Percentiles rank a stretch among this genome's conserved stretches.
phyloP scores from a whole-genome alignment of 2,888 invertebrate species.

The Spialia ferax region DNA sequence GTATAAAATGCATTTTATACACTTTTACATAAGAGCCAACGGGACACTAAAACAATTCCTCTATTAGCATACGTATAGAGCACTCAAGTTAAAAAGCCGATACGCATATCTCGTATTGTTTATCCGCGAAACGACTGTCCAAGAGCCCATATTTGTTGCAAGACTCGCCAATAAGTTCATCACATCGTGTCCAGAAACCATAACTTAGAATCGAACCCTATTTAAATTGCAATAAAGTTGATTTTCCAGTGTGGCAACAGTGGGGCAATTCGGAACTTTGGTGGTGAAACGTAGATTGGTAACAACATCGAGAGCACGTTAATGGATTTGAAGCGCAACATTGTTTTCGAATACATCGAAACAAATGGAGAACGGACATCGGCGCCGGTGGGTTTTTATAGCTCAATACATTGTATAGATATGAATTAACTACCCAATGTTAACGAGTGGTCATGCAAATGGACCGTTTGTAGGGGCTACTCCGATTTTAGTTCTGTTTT shows the following conservation, averaged over 20 bases:
- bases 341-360: slow-evolving; percentile 72
- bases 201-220: neutral
- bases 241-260: neutral
- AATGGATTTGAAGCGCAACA: slow-evolving; percentile 79
- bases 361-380: slow-evolving; percentile 64
- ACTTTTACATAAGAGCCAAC: neutral
- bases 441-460: slow-evolving; percentile 24
- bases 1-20: neutral
- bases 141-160: slow-evolving; percentile 64
- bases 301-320: slow-evolving; percentile 57
- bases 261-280: slow-evolving; percentile 6
- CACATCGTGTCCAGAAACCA: neutral
- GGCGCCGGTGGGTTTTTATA: slow-evolving; percentile 61
- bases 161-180: slow-evolving; percentile 34
- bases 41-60: slow-evolving; percentile 14
- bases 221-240: neutral
- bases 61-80: slow-evolving; percentile 37
- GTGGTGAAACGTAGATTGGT: slow-evolving; percentile 55
- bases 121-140: slow-evolving; percentile 57
- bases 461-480: slow-evolving; percentile 1
- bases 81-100: slow-evolving; percentile 52
- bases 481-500: neutral
- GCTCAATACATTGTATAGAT: slow-evolving; percentile 38
- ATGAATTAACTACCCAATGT: slow-evolving; percentile 27
- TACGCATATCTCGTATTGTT: slow-evolving; percentile 53